Base-by-base conservation (phyloP, 2,888 invertebrate genomes). In the Eupithecia abbreviata region DNA sequence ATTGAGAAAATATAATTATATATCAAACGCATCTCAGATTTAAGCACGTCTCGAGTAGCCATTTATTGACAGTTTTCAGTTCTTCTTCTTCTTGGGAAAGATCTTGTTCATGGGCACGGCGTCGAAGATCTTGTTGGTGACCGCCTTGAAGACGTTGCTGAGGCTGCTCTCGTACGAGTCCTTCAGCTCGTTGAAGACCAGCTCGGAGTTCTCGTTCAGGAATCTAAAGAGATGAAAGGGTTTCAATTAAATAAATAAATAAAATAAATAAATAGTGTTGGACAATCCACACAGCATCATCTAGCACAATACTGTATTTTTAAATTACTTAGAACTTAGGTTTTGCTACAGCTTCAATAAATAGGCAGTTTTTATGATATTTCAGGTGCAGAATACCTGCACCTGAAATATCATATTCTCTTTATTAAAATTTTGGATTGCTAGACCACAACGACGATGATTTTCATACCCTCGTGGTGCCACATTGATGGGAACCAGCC, bases 111-210 rank as follows among this genome's bases (percentile, higher is more conserved):
- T 95, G 2, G 97, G 96, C 30, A 97, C 96, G 83, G 95, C 96
- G 77, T 96, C 96, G 84, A 97, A 97, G 80, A 97, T 95, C 82
- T 96, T 94, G 85, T 97, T 97, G 0, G 96, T 95, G 15, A 97
- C 93, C 70, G 96, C 95, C 62, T 95, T 93, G 89, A 97, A 97
- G 0, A 97, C 96, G 0, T 96, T 85, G 68, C 97, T 96, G 77
- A 97, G 96, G 12, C 96, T 96, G 77, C 96, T 95, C 83, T 97
- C 96, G 87, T 97, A 97, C 0, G 97, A 96, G 0, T 94, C 93
- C 85, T 97, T 96, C 49, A 97, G 89, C 84, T 97, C 97, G 82
- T 95, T 96, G 89, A 97, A 97, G 2, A 97, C 96, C 0, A 96
- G 89, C 43, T 96, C 96, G 71, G 96, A 96, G 85, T 97, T 97